These are phyloP conservation scores for Reticulitermes speratus DNA, from an alignment of 1,140 invertebrate species.

Conservation along the genomic window DNA sequence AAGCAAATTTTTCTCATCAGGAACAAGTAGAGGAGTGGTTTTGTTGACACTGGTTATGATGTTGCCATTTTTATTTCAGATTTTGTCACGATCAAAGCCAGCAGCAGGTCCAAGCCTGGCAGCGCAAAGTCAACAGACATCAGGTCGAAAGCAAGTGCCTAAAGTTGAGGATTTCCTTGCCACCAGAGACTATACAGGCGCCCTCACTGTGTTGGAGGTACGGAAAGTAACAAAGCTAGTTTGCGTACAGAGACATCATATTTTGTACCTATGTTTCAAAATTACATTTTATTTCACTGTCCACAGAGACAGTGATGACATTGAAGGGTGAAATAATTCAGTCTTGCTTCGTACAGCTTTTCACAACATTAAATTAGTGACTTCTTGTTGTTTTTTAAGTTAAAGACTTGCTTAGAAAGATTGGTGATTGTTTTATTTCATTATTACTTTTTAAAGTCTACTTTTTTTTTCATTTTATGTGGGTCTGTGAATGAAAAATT, in stretches of 20 bases:
- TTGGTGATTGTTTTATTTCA: no score
- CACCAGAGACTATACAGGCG: conserved; percentile 90
- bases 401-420: no score
- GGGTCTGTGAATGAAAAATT: no score
- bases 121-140: conserved; percentile 45
- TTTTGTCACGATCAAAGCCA: conserved; percentile 69
- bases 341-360: neutral
- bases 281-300: no score
- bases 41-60: neutral
- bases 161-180: conserved; percentile 89
- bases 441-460: no score
- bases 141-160: conserved; percentile 57
- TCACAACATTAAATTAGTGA: neutral
- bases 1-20: no score
- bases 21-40: no score
- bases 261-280: neutral
- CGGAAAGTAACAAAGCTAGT: neutral
- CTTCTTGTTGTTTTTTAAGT: no score
- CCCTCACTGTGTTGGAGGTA: conserved; percentile 89
- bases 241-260: neutral
- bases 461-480: no score
- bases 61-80: conserved; percentile 48
- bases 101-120: conserved; percentile 54
- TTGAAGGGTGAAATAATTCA: neutral
- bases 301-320: neutral